phyloP scores from a whole-genome alignment of 2,113 vertebrate genomes.

The Chloropsis cyanopogon region DNA sequence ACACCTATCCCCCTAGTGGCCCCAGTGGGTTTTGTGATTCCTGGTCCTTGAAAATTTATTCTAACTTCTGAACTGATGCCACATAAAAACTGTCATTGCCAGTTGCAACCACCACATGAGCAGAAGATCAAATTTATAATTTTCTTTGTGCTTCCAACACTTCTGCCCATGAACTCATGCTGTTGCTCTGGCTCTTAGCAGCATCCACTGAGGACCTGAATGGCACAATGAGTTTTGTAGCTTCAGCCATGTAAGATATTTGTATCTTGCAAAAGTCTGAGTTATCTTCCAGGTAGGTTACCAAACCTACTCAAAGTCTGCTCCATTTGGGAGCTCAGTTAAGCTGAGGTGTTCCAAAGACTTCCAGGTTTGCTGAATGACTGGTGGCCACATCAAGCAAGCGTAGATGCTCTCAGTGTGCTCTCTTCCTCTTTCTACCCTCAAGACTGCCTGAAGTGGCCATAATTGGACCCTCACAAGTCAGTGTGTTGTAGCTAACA shows the following conservation, averaged over 20 bases:
- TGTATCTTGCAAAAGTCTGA: background rate
- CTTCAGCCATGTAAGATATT: background rate
- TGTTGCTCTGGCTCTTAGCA: background rate
- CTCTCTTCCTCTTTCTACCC: background rate
- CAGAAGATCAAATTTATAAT: background rate
- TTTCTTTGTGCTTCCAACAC: background rate
- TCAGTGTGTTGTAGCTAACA: background rate
- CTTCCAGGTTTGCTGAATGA: background rate
- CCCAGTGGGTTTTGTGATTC: background rate
- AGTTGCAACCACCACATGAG: background rate
- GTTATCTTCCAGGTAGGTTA: background rate
- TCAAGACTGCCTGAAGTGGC: background rate
- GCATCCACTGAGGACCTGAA: background rate
- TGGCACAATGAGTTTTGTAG: background rate
- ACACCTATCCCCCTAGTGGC: too few species aligned
- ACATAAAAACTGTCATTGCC: background rate
- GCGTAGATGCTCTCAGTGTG: background rate
- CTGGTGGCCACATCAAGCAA: background rate
- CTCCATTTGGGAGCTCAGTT: accelerated
- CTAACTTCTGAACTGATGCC: background rate
- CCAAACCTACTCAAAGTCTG: background rate
- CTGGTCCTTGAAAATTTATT: background rate
- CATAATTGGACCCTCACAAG: background rate
- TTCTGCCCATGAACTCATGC: background rate
- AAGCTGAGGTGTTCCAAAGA: background rate